Conservation (phyloP, 2,113 vertebrate genomes). For the Vicugna pacos region DNA sequence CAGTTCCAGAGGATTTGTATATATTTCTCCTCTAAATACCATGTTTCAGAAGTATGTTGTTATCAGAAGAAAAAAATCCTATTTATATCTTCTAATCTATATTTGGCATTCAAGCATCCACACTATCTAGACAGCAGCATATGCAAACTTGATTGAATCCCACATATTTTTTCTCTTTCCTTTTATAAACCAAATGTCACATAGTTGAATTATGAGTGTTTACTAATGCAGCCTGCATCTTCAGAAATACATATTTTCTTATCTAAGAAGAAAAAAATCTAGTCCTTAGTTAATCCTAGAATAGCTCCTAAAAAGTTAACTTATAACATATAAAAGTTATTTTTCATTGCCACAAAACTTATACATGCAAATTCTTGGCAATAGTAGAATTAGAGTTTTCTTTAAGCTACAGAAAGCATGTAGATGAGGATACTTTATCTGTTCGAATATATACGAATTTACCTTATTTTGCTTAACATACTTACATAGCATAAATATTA, state of each 20-base stretch:
- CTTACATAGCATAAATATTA: background rate
- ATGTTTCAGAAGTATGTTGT: background rate
- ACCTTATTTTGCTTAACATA: background rate
- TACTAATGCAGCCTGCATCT: background rate
- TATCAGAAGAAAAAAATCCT: constrained; percentile 12
- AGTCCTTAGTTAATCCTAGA: background rate
- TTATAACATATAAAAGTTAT: background rate
- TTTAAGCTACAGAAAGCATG: background rate
- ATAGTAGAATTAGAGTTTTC: background rate
- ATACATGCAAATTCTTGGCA: background rate
- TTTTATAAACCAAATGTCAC: constrained; percentile 69
- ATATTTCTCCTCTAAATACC: constrained; percentile 7
- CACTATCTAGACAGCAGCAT: constrained; percentile 66
- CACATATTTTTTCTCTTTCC: constrained; percentile 32
- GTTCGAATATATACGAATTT: background rate
- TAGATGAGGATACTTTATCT: background rate
- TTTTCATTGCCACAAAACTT: background rate
- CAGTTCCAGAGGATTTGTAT: background rate
- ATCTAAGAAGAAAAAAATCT: background rate
- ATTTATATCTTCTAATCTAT: constrained; percentile 53
- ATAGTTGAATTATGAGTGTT: constrained; percentile 49
- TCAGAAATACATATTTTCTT: constrained; percentile 17
- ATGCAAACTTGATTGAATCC: constrained; percentile 67
- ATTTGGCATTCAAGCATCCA: constrained; percentile 55
- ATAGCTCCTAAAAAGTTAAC: background rate